Conservation (phyloP, 2,888 invertebrate species). For the Tribolium freemani region DNA sequence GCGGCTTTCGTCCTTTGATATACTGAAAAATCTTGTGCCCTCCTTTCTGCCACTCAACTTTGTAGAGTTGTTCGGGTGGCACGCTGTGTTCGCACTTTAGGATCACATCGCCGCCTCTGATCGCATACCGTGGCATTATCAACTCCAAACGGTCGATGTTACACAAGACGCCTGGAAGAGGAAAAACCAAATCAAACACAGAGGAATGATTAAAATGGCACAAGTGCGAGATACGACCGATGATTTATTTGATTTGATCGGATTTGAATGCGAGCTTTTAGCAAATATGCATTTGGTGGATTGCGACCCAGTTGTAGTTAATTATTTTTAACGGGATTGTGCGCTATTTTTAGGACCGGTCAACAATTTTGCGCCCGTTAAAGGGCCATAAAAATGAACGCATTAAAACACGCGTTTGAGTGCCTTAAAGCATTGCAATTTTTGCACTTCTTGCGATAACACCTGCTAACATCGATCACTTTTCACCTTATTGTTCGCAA, state of each 20-base stretch:
- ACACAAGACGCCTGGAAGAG: conserved; percentile 61
- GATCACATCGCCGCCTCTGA: conserved; percentile 78
- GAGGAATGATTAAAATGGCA: neutral
- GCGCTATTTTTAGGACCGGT: neutral
- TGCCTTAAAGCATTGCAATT: no score
- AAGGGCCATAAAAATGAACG: no score
- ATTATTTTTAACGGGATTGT: neutral
- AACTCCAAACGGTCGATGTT: conserved; percentile 65
- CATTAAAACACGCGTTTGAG: no score
- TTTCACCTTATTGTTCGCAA: neutral
- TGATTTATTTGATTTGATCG: neutral
- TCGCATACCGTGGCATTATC: conserved; percentile 75
- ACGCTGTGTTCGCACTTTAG: conserved; percentile 85
- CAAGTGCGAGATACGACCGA: neutral
- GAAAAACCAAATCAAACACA: neutral
- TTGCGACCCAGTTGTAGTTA: neutral
- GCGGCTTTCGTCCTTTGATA: conserved; percentile 82
- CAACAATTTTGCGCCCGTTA: no score
- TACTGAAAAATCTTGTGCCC: conserved; percentile 85
- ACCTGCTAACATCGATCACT: neutral
- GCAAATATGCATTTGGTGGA: neutral
- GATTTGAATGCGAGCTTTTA: neutral
- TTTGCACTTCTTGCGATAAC: neutral
- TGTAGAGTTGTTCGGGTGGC: conserved; percentile 80
- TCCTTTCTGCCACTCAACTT: conserved; percentile 81